Evolutionary conservation across 1,140 invertebrate species (phyloP).

Genomic region (Drosophila nikananu): DNA sequence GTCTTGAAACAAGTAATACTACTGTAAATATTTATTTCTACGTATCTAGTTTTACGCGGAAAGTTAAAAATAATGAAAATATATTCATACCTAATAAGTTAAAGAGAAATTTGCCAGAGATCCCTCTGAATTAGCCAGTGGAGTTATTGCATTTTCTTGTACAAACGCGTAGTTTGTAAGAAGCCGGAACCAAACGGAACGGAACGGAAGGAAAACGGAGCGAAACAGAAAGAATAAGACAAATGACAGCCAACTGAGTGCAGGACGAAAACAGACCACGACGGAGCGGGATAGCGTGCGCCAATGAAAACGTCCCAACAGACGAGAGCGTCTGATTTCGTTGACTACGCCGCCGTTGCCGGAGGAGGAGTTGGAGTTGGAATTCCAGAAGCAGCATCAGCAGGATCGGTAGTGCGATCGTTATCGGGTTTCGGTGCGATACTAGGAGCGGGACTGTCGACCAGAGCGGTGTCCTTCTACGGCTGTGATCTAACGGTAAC

Average conservation of each 20-base stretch:
- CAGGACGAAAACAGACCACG: constrained; percentile 32
- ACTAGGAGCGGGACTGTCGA: constrained; percentile 32
- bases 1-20: constrained; percentile 40
- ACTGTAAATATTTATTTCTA: constrained; percentile 69
- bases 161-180: constrained; percentile 64
- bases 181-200: constrained; percentile 8
- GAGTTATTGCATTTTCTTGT: constrained; percentile 38
- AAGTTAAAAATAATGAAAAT: constrained; percentile 16
- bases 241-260: constrained; percentile 26
- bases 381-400: constrained; percentile 17
- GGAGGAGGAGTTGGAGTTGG: constrained; percentile 25
- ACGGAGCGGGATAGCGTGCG: constrained; percentile 69
- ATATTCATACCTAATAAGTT: background rate
- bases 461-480: constrained; percentile 47
- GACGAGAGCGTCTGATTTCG: constrained; percentile 73
- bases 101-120: constrained; percentile 15
- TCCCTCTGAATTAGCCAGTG: constrained; percentile 6
- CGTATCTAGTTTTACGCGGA: constrained; percentile 44
- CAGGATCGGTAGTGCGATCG: constrained; percentile 4
- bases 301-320: constrained; percentile 79
- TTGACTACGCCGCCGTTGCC: constrained; percentile 74
- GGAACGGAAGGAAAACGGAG: background rate
- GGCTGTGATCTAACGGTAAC: constrained; percentile 60
- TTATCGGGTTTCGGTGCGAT: constrained; percentile 25
- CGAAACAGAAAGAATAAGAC: background rate